Base-by-base conservation (phyloP, 2,113 vertebrate species). In the Hipposideros armiger region DNA sequence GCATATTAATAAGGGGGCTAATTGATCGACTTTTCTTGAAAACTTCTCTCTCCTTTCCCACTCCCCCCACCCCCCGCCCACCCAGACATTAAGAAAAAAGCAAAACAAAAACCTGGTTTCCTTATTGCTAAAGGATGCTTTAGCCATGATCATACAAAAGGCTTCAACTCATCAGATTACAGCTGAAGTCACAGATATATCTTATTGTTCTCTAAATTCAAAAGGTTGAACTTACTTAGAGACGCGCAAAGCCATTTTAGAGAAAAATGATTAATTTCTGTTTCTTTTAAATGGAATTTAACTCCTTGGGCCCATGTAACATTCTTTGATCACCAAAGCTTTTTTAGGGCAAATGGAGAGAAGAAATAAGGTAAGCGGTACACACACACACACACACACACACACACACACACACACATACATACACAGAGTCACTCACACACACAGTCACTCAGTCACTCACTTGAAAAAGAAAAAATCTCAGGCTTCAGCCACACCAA, bases 221-320 rank as follows among this genome's bases (percentile, higher is more conserved):
- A 52, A 87, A 69, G 8, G 16, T 83, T 74, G 85, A 60, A 95
- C 50, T 87, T 45, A 77, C 62, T 76, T 62, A 47, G 58, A 90
- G 56, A 76, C 6, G 56, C 8, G 69, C 3, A 11, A 50, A 28
- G 22, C 14, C 19, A 91, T 58, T 69, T 81, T 47, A 70, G 40
- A 92, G n/a, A 94, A 91, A 76, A 67, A 70, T 58, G 66, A 82
- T 58, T 74, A n/a, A 58, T 95, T 84, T 19, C 62, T 95, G 54
- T 91, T 91, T 96, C 66, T 52, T 54, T 26, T 85, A 45, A 88
- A 24, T 77, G 19, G 28, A 84, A 66, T 96, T 87, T 88, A 85
- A 93, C 45, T 87, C 62, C 26, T 83, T 95, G 66, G 45, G n/a
- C 52, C 94, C 90, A 60, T 86, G 42, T 28, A 66, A 67, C n/a